Base-by-base conservation (phyloP, 2,888 invertebrate species). In the Lasioglossum lativentre region DNA sequence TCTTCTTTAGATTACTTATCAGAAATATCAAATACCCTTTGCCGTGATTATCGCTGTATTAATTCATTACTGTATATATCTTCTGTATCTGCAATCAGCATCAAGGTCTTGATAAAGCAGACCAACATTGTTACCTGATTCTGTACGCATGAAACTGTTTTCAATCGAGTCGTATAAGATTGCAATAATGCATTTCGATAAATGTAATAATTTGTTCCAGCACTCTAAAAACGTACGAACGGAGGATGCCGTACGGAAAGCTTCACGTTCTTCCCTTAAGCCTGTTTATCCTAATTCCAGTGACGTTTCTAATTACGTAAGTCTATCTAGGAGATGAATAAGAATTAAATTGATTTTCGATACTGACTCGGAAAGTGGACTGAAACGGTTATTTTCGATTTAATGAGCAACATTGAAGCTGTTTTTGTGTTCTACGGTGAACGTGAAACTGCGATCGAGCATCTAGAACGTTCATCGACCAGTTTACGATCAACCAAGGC, bases 261-360 rank as follows among this genome's bases (percentile, higher is more conserved):
- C 87, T 95, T 38, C 94, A 95, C 89, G 91, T 94, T 77, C 89
- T 95, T 81, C 95, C 95, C 45, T 83, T 95, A 79, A 93, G 93
- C 77, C 92, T 95, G 56, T 95, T 95, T 89, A 93, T 95, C 73
- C 86, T 95, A n/a, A 95, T 95, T 79, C 95, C 95, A 34, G 93
- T 92, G 59, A 95, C 95, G 23, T 95, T 95, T 83, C 89, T 95
- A 76, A 93, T 94, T 89, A 95, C 95, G 95, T 95, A 92, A 95
- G 95, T 95, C 85, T 38, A 59, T 45, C 12, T 34, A 3, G 19
- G 3, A 6, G 19, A 19, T 0, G 30, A 19, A 19, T 16, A 6
- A 34, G 19, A 19, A 30, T 63, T 27, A 2, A 19, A 8, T 63
- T 30, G 30, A 63, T 27, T 27, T 16, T 16, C 19, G 30, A 34